phyloP scores from a whole-genome alignment of 2,888 invertebrate species.

The Hecatera dysodea region DNA sequence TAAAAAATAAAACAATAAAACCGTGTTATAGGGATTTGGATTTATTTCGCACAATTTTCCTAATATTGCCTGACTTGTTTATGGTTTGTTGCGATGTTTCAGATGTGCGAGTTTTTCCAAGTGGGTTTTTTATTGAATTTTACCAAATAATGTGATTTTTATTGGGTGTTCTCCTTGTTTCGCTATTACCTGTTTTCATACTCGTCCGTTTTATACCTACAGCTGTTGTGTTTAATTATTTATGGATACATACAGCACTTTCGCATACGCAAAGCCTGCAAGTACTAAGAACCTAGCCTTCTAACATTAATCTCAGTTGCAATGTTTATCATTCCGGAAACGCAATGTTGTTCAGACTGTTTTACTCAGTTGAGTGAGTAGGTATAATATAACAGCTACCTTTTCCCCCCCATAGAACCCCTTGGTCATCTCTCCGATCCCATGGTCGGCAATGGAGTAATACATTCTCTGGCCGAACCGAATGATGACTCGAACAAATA shows the following conservation, averaged over 20 bases:
- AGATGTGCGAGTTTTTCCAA: constrained; percentile 5
- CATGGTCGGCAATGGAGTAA: constrained; percentile 41
- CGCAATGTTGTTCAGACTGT: neutral
- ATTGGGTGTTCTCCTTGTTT: constrained; percentile 12
- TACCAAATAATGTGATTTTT: constrained; percentile 28
- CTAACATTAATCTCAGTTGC: neutral
- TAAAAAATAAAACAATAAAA: constrained; percentile 70
- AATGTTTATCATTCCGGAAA: neutral
- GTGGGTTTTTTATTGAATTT: constrained; percentile 38
- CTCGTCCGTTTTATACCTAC: neutral
- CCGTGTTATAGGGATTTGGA: constrained; percentile 62
- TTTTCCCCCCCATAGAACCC: neutral
- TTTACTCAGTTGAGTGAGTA: too few species aligned
- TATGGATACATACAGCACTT: neutral
- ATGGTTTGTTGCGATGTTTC: constrained; percentile 42
- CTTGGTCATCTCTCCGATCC: constrained; percentile 4
- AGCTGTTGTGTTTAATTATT: neutral
- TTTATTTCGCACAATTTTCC: constrained; percentile 65
- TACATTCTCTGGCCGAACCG: constrained; percentile 24
- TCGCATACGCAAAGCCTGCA: neutral
- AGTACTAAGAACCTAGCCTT: neutral
- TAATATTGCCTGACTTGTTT: constrained; percentile 63
- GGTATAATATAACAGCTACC: neutral
- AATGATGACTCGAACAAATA: constrained; percentile 56
- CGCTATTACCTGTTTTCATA: neutral